phyloP scores from a whole-genome alignment of 1,140 invertebrate species.

The Bombus haemorrhoidalis region DNA sequence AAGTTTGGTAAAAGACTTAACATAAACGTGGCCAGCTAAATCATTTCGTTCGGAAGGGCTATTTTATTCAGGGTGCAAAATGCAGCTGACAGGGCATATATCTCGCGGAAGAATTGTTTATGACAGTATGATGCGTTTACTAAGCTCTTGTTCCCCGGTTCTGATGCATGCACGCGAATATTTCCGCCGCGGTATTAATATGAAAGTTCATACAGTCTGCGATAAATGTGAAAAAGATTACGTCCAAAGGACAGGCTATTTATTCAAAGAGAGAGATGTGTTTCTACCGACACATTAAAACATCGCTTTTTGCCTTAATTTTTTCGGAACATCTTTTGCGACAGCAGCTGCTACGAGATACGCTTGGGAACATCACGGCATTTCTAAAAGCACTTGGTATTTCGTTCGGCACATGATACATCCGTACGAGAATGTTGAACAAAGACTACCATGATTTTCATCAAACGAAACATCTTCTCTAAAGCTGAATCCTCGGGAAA shows the following conservation, averaged over 20 bases:
- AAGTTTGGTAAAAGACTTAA: not conserved
- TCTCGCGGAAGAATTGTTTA: constrained; percentile 1
- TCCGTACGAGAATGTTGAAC: not conserved
- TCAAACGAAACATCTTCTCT: not conserved
- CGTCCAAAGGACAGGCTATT: not conserved
- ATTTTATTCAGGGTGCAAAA: not conserved
- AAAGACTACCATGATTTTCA: not conserved
- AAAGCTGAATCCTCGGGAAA: not conserved
- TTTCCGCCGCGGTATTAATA: no score
- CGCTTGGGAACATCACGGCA: not conserved
- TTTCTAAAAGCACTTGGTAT: not conserved
- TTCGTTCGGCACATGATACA: not conserved
- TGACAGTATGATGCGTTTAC: not conserved
- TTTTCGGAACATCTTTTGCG: not conserved
- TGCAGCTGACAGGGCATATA: not conserved
- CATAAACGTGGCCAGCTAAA: not conserved
- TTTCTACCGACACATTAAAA: not conserved
- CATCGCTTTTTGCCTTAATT: not conserved
- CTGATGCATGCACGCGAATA: not conserved
- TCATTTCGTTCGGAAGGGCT: not conserved
- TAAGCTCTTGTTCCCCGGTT: not conserved
- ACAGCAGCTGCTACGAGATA: not conserved
- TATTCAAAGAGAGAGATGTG: not conserved
- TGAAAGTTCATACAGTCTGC: no score
- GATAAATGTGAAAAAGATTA: not conserved